Evolutionary conservation across 2,113 vertebrate species (phyloP).

Genomic region (Microtus pennsylvanicus): DNA sequence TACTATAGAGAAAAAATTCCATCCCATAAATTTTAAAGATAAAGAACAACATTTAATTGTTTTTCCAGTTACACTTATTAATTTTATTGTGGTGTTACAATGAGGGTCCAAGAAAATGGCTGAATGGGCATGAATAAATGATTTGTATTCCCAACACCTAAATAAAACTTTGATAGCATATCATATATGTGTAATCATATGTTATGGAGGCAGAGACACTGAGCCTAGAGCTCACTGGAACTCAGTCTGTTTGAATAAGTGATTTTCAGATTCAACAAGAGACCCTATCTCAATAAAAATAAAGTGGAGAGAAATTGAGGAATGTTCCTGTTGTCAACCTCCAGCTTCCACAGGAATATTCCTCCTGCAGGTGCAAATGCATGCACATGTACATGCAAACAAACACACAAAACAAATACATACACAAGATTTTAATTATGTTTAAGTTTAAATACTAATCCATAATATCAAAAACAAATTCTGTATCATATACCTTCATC

Average conservation of each 20-base stretch:
- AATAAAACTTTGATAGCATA: no score
- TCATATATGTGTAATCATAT: neutral
- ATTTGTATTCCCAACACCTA: neutral
- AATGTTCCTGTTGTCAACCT: neutral
- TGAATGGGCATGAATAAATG: neutral
- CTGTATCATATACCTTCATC: neutral
- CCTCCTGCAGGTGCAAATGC: neutral
- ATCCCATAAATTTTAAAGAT: neutral
- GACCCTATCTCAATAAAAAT: neutral
- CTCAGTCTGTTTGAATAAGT: neutral
- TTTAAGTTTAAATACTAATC: neutral
- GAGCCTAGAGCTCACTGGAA: neutral
- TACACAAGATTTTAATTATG: neutral
- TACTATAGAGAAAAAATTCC: neutral
- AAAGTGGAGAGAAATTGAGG: no score
- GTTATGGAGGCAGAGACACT: no score
- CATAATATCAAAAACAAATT: neutral
- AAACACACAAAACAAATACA: neutral
- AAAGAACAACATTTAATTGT: neutral
- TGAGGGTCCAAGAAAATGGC: neutral
- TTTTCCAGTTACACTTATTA: neutral
- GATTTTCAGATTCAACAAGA: neutral
- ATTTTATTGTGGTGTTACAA: neutral
- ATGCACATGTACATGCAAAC: neutral
- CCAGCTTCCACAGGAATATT: no score